Base-by-base conservation (phyloP, 2,797 vertebrate genomes). In the Cichlasoma orientale region DNA sequence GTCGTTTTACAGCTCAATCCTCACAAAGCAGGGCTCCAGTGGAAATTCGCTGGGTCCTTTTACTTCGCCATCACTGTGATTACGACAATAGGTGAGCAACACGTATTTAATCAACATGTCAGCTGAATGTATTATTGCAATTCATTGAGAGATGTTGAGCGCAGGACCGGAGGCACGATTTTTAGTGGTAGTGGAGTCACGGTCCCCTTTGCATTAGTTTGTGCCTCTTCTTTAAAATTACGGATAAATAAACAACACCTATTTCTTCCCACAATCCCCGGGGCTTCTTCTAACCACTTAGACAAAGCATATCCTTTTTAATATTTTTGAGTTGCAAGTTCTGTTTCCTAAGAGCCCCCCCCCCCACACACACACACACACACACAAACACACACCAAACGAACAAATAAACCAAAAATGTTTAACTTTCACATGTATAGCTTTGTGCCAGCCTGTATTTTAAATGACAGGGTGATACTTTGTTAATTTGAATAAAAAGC, bases 61-160 rank as follows among this genome's bases (percentile, higher is more conserved):
- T 99, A 99, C 94, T 99, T 99, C 92, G 98, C 98, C 92, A 99
- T 99, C 95, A 99, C 98, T 74, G 98, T 99, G 95, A 99, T 99
- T 85, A 99, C 98, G 41, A 99, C 98, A 21, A 99, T 99, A 78
- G 98, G 98, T 99, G 95, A 97, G 96, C 52, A 8, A 6, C 19
- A 14, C 3, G 55, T 50, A 31, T 52, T 52, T 52, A 52, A 52
- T n/a, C 44, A 52, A 50, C 11, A 50, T 8, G 63, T n/a, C 25
- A 50, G 8, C 8, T 36, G 27, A 4, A 50, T 72, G 4, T n/a
- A 1, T 55, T 44, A 47, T 27, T 16, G 14, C 11, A 1, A 52
- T 38, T 54, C 1, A 31, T 1, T 29, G 10, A 54, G 13, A n/a
- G 41, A 21, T 29, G 50, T 59, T 29, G 23, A 1, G 27, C 5